Conservation (phyloP, 1,140 invertebrate species). For the Drosophila oshimai region DNA sequence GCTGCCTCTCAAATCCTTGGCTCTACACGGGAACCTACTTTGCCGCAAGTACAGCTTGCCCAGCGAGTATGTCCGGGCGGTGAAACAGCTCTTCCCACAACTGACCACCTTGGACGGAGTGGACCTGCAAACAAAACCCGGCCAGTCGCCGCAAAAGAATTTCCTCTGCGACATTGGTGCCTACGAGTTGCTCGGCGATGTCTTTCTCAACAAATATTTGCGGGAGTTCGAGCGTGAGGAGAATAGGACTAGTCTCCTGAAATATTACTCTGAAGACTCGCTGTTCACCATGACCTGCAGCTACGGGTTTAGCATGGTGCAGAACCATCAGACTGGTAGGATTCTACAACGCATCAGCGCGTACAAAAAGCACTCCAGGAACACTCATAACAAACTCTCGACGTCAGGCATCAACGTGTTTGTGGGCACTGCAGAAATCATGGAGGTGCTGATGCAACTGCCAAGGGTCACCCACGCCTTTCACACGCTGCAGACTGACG, state of each 20-base stretch:
- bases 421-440: conserved; percentile 48
- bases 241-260: conserved; percentile 14
- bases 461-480: conserved; percentile 57
- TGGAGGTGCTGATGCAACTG: conserved; percentile 54
- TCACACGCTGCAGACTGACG: conserved; percentile 65
- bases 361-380: conserved; percentile 34
- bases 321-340: conserved; percentile 14
- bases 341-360: conserved; percentile 46
- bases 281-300: conserved; percentile 66
- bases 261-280: conserved; percentile 43
- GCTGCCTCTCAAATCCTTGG: conserved; percentile 66
- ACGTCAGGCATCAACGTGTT: conserved; percentile 17
- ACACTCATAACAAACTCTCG: no score
- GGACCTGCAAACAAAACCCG: conserved; percentile 34
- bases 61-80: conserved; percentile 82
- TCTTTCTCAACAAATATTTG: conserved; percentile 50
- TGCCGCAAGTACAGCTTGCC: conserved; percentile 82
- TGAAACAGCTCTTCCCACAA: conserved; percentile 82
- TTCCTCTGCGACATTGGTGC: conserved; percentile 57
- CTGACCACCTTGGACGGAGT: conserved; percentile 56
- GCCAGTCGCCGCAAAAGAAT: conserved; percentile 53
- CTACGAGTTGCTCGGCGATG: conserved; percentile 59
- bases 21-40: conserved; percentile 83
- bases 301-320: conserved; percentile 35
- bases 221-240: conserved; percentile 44